Evolutionary conservation across 2,797 vertebrate species (phyloP).

Genomic region (Centroberyx gerrardi): DNA sequence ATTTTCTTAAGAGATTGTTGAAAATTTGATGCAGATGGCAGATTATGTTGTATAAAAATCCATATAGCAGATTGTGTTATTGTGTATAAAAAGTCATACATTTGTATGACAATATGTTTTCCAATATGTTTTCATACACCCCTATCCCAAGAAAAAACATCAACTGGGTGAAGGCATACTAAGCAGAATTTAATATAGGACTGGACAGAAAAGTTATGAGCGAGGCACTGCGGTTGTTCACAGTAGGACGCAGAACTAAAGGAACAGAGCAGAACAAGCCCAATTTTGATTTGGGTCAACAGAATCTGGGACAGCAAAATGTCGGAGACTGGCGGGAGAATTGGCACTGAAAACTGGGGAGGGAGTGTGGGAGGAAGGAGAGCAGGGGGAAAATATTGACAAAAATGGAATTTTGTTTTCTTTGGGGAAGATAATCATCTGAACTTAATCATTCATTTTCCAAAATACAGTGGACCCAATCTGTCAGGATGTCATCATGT

Average conservation of each 20-base stretch:
- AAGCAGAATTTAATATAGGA: slow-evolving; percentile 49
- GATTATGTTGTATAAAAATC: no score
- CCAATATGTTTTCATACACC: no score
- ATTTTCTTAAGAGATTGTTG: no score
- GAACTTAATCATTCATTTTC: no score
- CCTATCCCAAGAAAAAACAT: neutral
- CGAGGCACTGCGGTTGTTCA: slow-evolving; percentile 8
- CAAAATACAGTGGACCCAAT: no score
- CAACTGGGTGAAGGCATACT: slow-evolving; percentile 2
- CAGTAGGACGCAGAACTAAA: slow-evolving; percentile 30
- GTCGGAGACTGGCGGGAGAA: slow-evolving; percentile 3
- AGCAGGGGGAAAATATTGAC: neutral
- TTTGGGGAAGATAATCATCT: no score
- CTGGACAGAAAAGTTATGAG: slow-evolving; percentile 18
- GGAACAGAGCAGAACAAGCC: neutral
- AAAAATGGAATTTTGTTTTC: neutral
- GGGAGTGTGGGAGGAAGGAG: neutral
- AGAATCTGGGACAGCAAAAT: slow-evolving; percentile 48
- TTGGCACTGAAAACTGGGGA: neutral
- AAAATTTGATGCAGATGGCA: no score
- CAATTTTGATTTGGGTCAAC: slow-evolving; percentile 48
- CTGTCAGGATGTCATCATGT: no score
- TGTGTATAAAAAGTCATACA: no score
- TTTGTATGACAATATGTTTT: no score
- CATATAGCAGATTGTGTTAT: no score